phyloP scores from a whole-genome alignment of 1,140 invertebrate species.

The Ptiloglossa arizonensis region DNA sequence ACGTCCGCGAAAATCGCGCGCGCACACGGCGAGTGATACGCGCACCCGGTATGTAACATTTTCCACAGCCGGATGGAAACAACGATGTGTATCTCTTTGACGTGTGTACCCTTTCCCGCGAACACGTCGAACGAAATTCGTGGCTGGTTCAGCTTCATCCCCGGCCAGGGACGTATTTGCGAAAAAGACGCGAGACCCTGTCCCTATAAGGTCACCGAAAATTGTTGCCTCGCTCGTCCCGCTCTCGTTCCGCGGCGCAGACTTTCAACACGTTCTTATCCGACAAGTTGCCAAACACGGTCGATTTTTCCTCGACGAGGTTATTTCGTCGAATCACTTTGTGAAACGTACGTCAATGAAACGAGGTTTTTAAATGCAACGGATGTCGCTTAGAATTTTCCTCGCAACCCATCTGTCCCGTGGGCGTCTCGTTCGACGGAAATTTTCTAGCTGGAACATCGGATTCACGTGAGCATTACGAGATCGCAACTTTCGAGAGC shows the following conservation, averaged over 20 bases:
- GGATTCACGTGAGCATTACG: too few species aligned
- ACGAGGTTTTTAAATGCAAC: neutral
- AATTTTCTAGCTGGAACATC: too few species aligned
- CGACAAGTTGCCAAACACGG: slow-evolving; percentile 15
- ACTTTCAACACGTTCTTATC: neutral
- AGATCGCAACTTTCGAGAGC: too few species aligned
- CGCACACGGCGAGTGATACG: too few species aligned
- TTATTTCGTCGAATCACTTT: neutral
- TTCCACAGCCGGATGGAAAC: slow-evolving; percentile 56
- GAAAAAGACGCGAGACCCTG: slow-evolving; percentile 13
- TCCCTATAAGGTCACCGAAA: slow-evolving; percentile 31
- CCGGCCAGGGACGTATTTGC: slow-evolving; percentile 27
- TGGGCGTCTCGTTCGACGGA: too few species aligned
- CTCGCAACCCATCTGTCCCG: too few species aligned
- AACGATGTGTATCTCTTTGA: slow-evolving; percentile 65
- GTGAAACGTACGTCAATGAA: neutral
- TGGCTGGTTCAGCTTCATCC: slow-evolving; percentile 23
- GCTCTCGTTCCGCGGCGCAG: too few species aligned
- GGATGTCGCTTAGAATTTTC: too few species aligned
- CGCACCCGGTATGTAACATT: slow-evolving; percentile 45
- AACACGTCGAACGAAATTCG: slow-evolving; percentile 61
- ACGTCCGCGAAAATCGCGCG: neutral
- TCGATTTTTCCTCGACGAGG: neutral
- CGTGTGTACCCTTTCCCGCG: slow-evolving; percentile 26
- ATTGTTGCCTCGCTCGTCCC: slow-evolving; percentile 6